These are phyloP conservation scores for Nautilus pompilius DNA, from an alignment of 1,140 invertebrate species.

Conservation along the genomic window DNA sequence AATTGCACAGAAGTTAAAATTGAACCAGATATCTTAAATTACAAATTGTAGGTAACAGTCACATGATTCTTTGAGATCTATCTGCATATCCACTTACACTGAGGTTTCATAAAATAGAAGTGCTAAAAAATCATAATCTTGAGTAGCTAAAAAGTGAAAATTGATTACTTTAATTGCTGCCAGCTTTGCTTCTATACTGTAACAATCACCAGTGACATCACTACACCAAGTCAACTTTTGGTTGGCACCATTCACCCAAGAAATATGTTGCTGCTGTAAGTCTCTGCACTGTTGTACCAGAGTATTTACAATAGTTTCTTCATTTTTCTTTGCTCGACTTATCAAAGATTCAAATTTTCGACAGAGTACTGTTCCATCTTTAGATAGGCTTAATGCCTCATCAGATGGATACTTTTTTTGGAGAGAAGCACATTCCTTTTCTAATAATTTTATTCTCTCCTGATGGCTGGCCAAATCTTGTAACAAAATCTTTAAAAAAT, in stretches of 20 bases:
- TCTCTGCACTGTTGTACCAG: constrained; percentile 85
- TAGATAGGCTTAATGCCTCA: constrained; percentile 44
- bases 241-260: constrained; percentile 72
- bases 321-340: constrained; percentile 59
- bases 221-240: constrained; percentile 92
- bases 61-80: too few species aligned
- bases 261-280: constrained; percentile 75
- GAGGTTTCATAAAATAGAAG: too few species aligned
- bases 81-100: too few species aligned
- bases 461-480: constrained; percentile 63
- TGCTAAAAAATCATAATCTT: too few species aligned
- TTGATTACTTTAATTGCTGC: constrained; percentile 64
- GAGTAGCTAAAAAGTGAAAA: too few species aligned
- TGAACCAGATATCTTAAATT: too few species aligned
- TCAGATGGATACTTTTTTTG: constrained; percentile 57
- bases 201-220: constrained; percentile 81
- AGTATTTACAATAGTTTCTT: constrained; percentile 73
- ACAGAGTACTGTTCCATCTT: constrained; percentile 40
- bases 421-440: constrained; percentile 69
- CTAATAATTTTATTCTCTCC: constrained; percentile 67
- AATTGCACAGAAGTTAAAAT: too few species aligned
- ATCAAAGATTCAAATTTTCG: constrained; percentile 73
- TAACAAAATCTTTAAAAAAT: constrained; percentile 25
- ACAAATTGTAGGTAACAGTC: too few species aligned
- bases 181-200: constrained; percentile 89